A percentile compares a stretch with the other conserved stretches of the same genome.
phyloP scores from a whole-genome alignment of 92 coral and sea anemone genomes.

The Actinernus sp. region DNA sequence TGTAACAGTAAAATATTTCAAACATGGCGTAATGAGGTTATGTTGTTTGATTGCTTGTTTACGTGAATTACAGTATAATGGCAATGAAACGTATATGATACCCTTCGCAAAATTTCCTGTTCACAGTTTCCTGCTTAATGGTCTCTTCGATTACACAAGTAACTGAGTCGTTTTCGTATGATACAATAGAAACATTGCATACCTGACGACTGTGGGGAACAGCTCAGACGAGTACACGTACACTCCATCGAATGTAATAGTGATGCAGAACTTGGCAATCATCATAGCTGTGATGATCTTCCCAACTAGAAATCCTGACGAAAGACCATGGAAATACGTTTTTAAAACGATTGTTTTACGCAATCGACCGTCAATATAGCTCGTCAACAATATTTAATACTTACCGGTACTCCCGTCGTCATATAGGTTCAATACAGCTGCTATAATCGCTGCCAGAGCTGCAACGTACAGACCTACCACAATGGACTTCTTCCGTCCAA shows the following conservation, averaged over 20 bases:
- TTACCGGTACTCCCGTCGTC: conserved; percentile 54
- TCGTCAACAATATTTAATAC: too few relatives aligned
- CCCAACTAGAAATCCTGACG: conserved; percentile 50
- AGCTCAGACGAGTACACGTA: conserved; percentile 72
- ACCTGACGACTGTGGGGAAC: conserved; percentile 83
- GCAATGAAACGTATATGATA: too few relatives aligned
- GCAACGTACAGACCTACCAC: conserved; percentile 56
- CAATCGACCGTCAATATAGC: too few relatives aligned
- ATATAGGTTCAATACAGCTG: conserved; percentile 52
- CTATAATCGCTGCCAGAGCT: conserved; percentile 57
- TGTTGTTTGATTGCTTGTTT: too few relatives aligned
- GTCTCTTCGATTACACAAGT: too few relatives aligned
- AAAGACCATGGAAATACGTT: neutral
- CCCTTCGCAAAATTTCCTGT: too few relatives aligned
- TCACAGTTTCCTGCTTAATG: too few relatives aligned
- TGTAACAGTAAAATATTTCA: too few relatives aligned
- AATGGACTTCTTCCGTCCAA: conserved; percentile 81
- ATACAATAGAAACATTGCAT: conserved; percentile 5
- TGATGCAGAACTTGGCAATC: conserved; percentile 71
- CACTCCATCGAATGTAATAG: conserved; percentile 68
- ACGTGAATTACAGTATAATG: too few relatives aligned
- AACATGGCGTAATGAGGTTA: too few relatives aligned
- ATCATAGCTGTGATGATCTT: conserved; percentile 63
- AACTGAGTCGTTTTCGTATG: too few relatives aligned
- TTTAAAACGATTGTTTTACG: too few relatives aligned